A percentile compares a stretch with the other conserved stretches of the same genome.
Conservation (phyloP, 1,140 invertebrate genomes). For the Drosophila biarmipes region DNA sequence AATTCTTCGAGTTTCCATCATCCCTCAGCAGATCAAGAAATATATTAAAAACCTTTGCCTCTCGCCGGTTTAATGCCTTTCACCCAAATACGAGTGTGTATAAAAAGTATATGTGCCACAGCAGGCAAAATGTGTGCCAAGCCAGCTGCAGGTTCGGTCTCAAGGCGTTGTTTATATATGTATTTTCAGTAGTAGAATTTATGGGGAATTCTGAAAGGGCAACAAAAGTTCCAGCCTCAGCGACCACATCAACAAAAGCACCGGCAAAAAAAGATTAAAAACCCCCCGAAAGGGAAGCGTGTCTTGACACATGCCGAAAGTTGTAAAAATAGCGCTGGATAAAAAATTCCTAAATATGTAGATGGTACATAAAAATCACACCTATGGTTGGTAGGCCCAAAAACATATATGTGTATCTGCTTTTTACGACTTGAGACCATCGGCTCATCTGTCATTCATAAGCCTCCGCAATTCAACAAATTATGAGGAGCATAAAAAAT, state of each 20-base stretch:
- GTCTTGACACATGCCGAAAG: constrained; percentile 63
- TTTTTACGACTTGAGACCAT: constrained; percentile 39
- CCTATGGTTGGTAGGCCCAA: constrained; percentile 37
- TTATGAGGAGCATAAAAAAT: constrained; percentile 64
- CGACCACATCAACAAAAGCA: constrained; percentile 21
- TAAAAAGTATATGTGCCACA: constrained; percentile 35
- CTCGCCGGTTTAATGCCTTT: constrained; percentile 61
- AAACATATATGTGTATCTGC: constrained; percentile 29
- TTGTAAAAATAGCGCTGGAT: constrained; percentile 52
- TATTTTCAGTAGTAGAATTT: constrained; percentile 53
- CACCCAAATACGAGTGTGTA: constrained; percentile 40
- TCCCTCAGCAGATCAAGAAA: constrained; percentile 25
- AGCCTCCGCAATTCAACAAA: constrained; percentile 58
- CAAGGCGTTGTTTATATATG: constrained; percentile 33
- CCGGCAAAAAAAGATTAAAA: constrained; percentile 25
- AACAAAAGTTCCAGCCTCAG: constrained; percentile 40
- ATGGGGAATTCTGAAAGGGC: constrained; percentile 66
- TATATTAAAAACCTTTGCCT: constrained; percentile 35
- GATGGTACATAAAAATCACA: constrained; percentile 59
- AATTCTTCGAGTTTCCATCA: constrained; percentile 22
- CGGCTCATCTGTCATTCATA: constrained; percentile 48
- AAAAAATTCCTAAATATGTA: constrained; percentile 42
- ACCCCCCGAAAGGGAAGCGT: constrained; percentile 44
- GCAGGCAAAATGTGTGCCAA: constrained; percentile 55
- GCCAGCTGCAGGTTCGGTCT: constrained; percentile 37